These are phyloP conservation scores for Trichogramma dendrolimi DNA, from an alignment of 2,888 invertebrate genomes.

Conservation along the genomic window DNA sequence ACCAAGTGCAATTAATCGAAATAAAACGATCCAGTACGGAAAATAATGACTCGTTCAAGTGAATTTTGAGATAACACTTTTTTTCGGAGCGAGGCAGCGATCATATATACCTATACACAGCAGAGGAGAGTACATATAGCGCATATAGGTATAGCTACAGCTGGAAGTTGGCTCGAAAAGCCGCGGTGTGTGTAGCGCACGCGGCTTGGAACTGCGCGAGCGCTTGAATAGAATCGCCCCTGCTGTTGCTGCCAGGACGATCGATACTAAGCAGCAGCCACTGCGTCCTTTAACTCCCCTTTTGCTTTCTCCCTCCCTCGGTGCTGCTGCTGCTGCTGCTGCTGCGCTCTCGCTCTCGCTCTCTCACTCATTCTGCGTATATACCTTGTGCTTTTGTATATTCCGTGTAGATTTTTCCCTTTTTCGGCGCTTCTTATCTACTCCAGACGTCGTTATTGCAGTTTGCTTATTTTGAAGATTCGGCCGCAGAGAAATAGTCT, in stretches of 20 bases:
- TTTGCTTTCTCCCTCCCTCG: neutral
- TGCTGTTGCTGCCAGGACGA: conserved; percentile 2
- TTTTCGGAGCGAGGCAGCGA: no score
- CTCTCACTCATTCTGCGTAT: neutral
- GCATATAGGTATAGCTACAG: no score
- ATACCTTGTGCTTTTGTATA: neutral
- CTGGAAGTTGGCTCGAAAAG: no score
- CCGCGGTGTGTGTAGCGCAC: no score
- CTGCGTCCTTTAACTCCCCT: neutral
- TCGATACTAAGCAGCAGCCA: conserved; percentile 22
- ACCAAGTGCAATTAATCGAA: no score
- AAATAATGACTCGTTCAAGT: no score
- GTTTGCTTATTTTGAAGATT: neutral
- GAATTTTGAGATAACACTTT: no score
- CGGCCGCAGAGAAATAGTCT: neutral
- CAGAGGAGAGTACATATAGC: no score
- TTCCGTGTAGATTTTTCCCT: neutral
- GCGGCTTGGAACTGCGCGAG: no score
- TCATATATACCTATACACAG: no score
- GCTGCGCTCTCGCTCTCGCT: neutral
- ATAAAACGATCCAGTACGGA: no score
- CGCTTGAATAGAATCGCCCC: conserved; percentile 26
- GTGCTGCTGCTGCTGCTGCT: neutral
- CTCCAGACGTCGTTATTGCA: neutral
- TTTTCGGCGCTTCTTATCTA: neutral